Evolutionary conservation across 1,140 invertebrate species (phyloP), one percentile per base, ranked within the genome.

Genomic region (Callitettix versicolor): DNA sequence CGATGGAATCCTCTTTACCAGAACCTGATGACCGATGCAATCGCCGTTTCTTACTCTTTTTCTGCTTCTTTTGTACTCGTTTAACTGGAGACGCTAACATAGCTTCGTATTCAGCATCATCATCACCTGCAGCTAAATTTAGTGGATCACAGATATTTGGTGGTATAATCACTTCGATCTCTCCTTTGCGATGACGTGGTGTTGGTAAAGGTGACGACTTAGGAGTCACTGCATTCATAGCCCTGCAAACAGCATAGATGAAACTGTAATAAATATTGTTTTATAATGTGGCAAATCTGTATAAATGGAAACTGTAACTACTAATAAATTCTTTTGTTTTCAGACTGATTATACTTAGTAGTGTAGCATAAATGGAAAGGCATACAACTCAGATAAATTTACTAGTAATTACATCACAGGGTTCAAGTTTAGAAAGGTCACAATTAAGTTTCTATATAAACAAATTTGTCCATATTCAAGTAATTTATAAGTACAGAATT

Each of bases 141-240:
- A 96, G 69, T 1, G 93, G 92, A 73, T 96, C 93, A 60, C 84
- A 78, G 55, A 92, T 91, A 70, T 96, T 93, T 26, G 86, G 85
- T 44, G 92, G 92, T 65, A 95, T 92, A 22, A 92, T 86, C 0
- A 95, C 90, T 70, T 93, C 86, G 52, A 95, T 83, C 62, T 81
- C 81, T 52, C 84, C 86, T 63, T 85, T 85, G 48, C 86, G 80
- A 50, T 88, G 80, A 41, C 83, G 80, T 33, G 91, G 89, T 41
- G 85, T 89, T n/a, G 89, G 88, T 36, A 92, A 67, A 1, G 91
- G 92, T 56, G 88, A 91, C 9, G 87, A 89, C 62, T 88, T 81
- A 46, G 90, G 89, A 7, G 91, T 94, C 1, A 85, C 81, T 30
- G 88, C 86, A 73, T 92, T 93, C 73, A 91, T 83, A 26, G 83